Percentiles rank a stretch among this genome's conserved stretches.
Conservation (phyloP, 2,797 vertebrate genomes). For the Adelosebastes latens region DNA sequence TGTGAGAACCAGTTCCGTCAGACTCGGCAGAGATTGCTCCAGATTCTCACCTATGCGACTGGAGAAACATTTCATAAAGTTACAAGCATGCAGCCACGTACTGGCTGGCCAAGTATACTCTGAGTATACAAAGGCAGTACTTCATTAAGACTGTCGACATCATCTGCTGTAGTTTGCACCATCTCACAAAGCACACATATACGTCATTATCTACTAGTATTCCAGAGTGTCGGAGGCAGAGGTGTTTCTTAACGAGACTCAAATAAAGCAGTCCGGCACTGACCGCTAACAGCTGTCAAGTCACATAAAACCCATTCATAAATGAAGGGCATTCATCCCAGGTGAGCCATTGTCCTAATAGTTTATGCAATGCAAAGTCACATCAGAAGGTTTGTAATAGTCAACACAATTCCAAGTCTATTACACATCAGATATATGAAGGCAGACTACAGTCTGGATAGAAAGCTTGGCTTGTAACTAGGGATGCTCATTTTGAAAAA, state of each 20-base stretch:
- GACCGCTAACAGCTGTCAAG: not conserved
- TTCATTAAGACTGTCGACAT: not conserved
- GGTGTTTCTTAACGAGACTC: not conserved
- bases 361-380: not conserved
- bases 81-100: not conserved
- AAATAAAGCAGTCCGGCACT: not conserved
- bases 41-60: conserved; percentile 95
- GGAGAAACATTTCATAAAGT: not conserved
- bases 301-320: not conserved
- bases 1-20: conserved; percentile 93
- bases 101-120: not conserved
- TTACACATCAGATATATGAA: not conserved
- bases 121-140: not conserved
- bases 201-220: not conserved
- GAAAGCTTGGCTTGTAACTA: not conserved
- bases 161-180: not conserved
- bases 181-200: not conserved
- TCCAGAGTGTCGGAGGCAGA: not conserved
- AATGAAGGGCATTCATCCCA: not conserved
- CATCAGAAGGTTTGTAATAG: not conserved
- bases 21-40: conserved; percentile 88
- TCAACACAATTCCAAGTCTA: not conserved
- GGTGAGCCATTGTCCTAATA: no score
- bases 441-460: not conserved
- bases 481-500: no score